Evolutionary conservation across 2,888 invertebrate species (phyloP).

Genomic region (Neria commutata): DNA sequence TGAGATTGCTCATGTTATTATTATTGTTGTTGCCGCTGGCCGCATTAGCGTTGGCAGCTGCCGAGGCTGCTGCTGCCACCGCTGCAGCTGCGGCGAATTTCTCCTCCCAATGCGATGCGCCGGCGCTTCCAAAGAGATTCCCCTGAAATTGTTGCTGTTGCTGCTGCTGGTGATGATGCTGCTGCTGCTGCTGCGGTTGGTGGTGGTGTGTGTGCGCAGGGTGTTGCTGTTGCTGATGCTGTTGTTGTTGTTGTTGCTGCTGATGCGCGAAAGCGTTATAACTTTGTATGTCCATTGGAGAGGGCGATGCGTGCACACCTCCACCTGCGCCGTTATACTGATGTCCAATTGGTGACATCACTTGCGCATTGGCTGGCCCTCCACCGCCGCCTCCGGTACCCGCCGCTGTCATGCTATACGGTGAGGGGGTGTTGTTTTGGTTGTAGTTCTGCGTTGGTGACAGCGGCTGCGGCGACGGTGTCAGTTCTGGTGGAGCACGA

Average conservation of each 20-base stretch:
- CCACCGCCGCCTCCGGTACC: conserved; percentile 23
- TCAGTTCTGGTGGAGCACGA: conserved; percentile 51
- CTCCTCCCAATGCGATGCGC: conserved; percentile 32
- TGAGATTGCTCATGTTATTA: conserved; percentile 51
- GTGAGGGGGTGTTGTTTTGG: conserved; percentile 55
- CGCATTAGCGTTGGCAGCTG: conserved; percentile 22
- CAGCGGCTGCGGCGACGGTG: conserved; percentile 59
- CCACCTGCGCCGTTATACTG: conserved; percentile 24
- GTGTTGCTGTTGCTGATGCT: conserved; percentile 39
- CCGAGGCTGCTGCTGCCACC: conserved; percentile 32
- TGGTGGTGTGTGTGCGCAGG: conserved; percentile 36
- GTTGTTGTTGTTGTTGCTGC: conserved; percentile 39
- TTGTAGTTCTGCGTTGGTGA: conserved; percentile 56
- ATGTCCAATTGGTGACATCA: conserved; percentile 37
- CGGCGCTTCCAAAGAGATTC: conserved; percentile 34
- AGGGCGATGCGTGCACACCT: background rate
- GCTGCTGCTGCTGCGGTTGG: conserved; percentile 35
- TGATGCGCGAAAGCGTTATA: conserved; percentile 28
- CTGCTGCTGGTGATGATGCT: conserved; percentile 37
- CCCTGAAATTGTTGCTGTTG: conserved; percentile 30
- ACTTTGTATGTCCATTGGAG: background rate
- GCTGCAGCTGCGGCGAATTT: conserved; percentile 42
- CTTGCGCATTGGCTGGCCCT: conserved; percentile 36
- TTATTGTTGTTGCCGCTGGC: conserved; percentile 31
- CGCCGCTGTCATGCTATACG: conserved; percentile 47